Percentiles rank a stretch among this genome's conserved stretches.
Evolutionary conservation across 2,888 invertebrate genomes (phyloP).

Genomic region (Phragmatobia fuliginosa): DNA sequence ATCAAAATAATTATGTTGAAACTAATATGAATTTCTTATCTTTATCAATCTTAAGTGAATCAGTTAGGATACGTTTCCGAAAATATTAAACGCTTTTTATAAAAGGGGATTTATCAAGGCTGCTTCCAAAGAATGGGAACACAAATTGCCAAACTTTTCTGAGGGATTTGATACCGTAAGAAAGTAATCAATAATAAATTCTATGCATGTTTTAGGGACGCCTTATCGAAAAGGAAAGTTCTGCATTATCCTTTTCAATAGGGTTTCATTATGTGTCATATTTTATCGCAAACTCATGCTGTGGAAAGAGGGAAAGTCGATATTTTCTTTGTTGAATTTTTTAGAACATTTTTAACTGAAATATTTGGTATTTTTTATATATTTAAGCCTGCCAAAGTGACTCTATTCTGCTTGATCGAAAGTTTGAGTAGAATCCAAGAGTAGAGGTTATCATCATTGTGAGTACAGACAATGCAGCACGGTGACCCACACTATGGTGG

Average conservation of each 20-base stretch:
- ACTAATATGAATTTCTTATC: slow-evolving; percentile 16
- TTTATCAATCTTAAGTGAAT: background rate
- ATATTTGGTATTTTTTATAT: background rate
- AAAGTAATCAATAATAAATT: slow-evolving; percentile 21
- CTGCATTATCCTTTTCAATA: slow-evolving; percentile 13
- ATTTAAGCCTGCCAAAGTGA: no score
- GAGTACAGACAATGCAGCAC: no score
- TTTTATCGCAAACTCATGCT: background rate
- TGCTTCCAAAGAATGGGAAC: slow-evolving; percentile 13
- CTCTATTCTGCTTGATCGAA: no score
- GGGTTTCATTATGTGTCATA: slow-evolving; percentile 5
- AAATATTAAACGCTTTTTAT: slow-evolving; percentile 33
- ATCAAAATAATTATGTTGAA: no score
- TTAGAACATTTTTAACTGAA: background rate
- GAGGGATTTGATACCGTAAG: slow-evolving; percentile 11
- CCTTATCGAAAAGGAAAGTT: slow-evolving; percentile 4
- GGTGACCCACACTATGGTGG: no score
- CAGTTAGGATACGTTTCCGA: slow-evolving; percentile 14
- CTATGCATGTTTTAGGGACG: slow-evolving; percentile 19
- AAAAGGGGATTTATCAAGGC: slow-evolving; percentile 2
- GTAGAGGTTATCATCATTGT: no score
- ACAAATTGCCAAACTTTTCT: slow-evolving; percentile 19
- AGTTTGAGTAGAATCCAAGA: no score
- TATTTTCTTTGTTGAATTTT: background rate
- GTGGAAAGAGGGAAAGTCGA: background rate